Percentiles rank a stretch among this genome's conserved stretches.
Conservation (phyloP, 2,113 vertebrate species). For the Amblyopsis rosae region DNA sequence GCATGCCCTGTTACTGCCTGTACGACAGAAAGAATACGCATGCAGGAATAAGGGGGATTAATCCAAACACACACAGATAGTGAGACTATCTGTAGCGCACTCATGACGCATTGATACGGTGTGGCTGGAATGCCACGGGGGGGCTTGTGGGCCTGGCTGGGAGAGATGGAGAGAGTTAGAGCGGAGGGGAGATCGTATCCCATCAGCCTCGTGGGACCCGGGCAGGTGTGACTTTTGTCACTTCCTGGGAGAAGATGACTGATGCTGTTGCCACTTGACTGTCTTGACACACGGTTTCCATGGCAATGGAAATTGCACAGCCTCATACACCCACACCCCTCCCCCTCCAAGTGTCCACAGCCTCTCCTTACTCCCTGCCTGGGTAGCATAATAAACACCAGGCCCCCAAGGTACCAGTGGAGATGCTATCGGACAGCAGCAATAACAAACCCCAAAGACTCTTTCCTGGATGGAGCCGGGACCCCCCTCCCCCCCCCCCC, state of each 20-base stretch:
- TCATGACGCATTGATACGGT: slow-evolving; percentile 1
- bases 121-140: slow-evolving; percentile 1
- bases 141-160: slow-evolving; percentile 37
- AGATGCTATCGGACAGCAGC: slow-evolving; percentile 84
- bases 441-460: slow-evolving; percentile 85
- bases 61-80: background rate
- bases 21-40: background rate
- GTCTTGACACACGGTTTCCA: slow-evolving; percentile 45
- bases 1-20: background rate
- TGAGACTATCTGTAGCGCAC: background rate
- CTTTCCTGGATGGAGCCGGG: slow-evolving; percentile 88
- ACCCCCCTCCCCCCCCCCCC: slow-evolving; percentile 77
- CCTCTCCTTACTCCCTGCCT: slow-evolving; percentile 66
- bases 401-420: slow-evolving; percentile 73
- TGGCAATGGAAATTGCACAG: slow-evolving; percentile 37
- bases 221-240: slow-evolving; percentile 81
- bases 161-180: background rate
- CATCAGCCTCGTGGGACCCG: slow-evolving; percentile 67
- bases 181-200: slow-evolving; percentile 23
- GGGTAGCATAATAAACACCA: slow-evolving; percentile 75
- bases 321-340: slow-evolving; percentile 2
- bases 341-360: slow-evolving; percentile 39
- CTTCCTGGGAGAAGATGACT: slow-evolving; percentile 82
- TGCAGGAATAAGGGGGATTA: background rate
- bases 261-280: slow-evolving; percentile 77